Evolutionary conservation across 2,888 invertebrate genomes (phyloP), one percentile per base, ranked within the genome.

Genomic region (Craniophora ligustri): DNA sequence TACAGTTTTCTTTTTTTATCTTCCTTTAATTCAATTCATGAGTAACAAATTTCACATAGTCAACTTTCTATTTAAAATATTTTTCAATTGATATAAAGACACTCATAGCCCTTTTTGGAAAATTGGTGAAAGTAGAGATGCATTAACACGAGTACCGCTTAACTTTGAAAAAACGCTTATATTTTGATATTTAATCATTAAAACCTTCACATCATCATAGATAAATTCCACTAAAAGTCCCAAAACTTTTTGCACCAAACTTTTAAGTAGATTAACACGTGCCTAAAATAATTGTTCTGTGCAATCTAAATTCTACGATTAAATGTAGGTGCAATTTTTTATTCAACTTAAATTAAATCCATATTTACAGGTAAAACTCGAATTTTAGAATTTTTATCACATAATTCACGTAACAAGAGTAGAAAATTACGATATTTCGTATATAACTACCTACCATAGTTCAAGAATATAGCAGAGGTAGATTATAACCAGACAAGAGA

Each of bases 261-360:
- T 18, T 45, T 49, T 41, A 49, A 40, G 28, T 58, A 53, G 11
- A 8, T 53, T 21, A 46, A 47, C 15, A 34, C 13, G 45, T 60
- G 36, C 28, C 35, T 66, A 36, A 51, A 66, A 45, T 41, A 66
- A 50, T 4, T 14, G 23, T 11, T 19, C 15, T 7, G 67, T 67
- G 67, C 67, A 34, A 55, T 53, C 67, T 67, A 67, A 49, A 45
- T n/a, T n/a, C 59, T 63, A 67, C 26, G 10, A 8, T 48, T 46
- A 34, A 67, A 59, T 41, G 55, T 46, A 38, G 59, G 67, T 67
- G 67, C 54, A 5, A 23, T 34, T 60, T 36, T 32, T 54, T 41
- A 51, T 23, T 26, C 14, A 45, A 56, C n/a, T 28, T 15, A 7
- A 30, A 31, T 34, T 3, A 26, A 26, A 40, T 3, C 40, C 19